Evolutionary conservation across 1,140 invertebrate genomes (phyloP).

Genomic region (Sycophila sp.): DNA sequence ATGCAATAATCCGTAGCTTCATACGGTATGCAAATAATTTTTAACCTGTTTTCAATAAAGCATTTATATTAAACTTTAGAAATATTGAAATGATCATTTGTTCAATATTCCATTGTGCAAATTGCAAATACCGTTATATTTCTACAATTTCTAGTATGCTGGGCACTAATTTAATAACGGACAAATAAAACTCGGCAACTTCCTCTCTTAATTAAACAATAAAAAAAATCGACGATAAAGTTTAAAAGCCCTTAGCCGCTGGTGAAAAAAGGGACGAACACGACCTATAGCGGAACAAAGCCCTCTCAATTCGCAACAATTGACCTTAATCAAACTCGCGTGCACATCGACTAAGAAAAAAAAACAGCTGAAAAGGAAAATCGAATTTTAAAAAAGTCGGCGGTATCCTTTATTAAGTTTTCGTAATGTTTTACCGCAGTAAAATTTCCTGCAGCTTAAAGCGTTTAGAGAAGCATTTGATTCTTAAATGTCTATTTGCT

Average conservation of each 20-base stretch:
- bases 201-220: constrained; percentile 16
- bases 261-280: constrained; percentile 1
- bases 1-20: too few species aligned
- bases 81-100: too few species aligned
- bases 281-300: constrained; percentile 1
- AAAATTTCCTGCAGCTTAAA: too few species aligned
- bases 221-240: constrained; percentile 6
- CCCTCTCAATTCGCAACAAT: constrained; percentile 26
- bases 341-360: constrained; percentile 6
- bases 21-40: too few species aligned
- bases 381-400: neutral
- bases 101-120: too few species aligned
- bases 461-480: too few species aligned
- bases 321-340: constrained; percentile 44
- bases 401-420: neutral
- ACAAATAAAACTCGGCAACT: constrained; percentile 25
- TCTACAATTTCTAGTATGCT: neutral
- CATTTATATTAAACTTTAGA: too few species aligned
- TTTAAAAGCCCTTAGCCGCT: constrained; percentile 3
- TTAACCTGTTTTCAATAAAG: too few species aligned
- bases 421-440: too few species aligned
- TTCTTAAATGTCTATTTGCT: neutral
- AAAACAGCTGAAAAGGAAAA: neutral
- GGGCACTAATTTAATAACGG: constrained; percentile 21
- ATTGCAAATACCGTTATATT: too few species aligned